Base-by-base conservation (phyloP, 2,888 invertebrate species). In the Theristus sp. region DNA sequence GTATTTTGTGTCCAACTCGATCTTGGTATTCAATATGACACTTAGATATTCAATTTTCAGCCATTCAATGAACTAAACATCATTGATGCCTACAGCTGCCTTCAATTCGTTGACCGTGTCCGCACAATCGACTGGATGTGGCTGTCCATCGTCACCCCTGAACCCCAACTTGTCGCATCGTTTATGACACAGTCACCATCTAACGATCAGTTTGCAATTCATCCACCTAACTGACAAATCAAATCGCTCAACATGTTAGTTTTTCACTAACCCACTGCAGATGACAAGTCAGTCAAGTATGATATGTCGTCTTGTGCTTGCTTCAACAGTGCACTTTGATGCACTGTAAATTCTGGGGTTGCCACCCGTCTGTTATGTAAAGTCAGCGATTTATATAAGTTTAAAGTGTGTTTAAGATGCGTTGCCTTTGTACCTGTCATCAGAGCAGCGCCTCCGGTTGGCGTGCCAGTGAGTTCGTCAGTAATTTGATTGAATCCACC, bases 161-260 rank as follows among this genome's bases (percentile, higher is more conserved):
- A 27, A 22, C 27, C n/a, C 29, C 20, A 22, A 56, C 29, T 28
- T 6, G 22, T 22, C 29, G 10, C n/a, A 10, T n/a, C 10, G 56
- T n/a, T n/a, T n/a, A n/a, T n/a, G n/a, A n/a, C n/a, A n/a, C 56
- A 56, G 28, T 56, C 56, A 10, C 56, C 56, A 3, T 56, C 56
- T n/a, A n/a, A n/a, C n/a, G n/a, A n/a, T n/a, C n/a, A n/a, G n/a
- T n/a, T n/a, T 38, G 38, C 38, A 38, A 38, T 38, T 38, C 10
- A 13, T 38, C n/a, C 38, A 38, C 38, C 6, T 13, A 38, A 38
- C 38, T 38, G 38, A 38, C 17, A 17, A 38, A 6, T 38, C 38
- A 38, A 38, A 38, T 13, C 38, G 10, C 38, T 17, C 38, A n/a
- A n/a, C n/a, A n/a, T n/a, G n/a, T n/a, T n/a, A n/a, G n/a, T n/a